phyloP scores from a whole-genome alignment of 2,888 invertebrate genomes.

The Gastrophysa polygoni region DNA sequence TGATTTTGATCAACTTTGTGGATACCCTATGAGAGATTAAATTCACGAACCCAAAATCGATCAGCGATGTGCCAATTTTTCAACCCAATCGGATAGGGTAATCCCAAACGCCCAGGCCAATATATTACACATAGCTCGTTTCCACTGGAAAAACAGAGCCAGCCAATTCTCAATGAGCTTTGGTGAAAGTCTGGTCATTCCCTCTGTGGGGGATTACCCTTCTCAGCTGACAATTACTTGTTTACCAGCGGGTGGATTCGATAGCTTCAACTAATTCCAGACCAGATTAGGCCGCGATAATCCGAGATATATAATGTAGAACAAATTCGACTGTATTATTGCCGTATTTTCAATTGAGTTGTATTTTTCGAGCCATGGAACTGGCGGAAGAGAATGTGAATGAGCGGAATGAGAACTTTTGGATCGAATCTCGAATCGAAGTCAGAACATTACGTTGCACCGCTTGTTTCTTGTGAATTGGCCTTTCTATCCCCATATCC shows the following conservation, averaged over 20 bases:
- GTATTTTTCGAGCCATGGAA: too few relatives aligned
- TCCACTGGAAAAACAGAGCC: neutral
- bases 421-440: too few relatives aligned
- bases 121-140: neutral
- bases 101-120: neutral
- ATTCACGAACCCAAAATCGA: too few relatives aligned
- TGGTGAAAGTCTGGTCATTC: neutral
- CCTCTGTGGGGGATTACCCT: slow-evolving; percentile 35
- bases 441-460: too few relatives aligned
- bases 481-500: too few relatives aligned
- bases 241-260: slow-evolving; percentile 33
- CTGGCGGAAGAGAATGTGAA: too few relatives aligned
- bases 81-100: neutral
- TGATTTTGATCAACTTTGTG: too few relatives aligned
- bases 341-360: too few relatives aligned
- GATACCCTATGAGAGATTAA: too few relatives aligned
- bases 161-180: neutral
- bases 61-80: neutral
- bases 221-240: slow-evolving; percentile 39
- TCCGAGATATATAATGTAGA: neutral
- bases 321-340: too few relatives aligned
- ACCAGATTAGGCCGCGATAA: neutral
- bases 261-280: slow-evolving; percentile 18
- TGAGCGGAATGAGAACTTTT: too few relatives aligned
- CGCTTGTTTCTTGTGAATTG: too few relatives aligned